Evolutionary conservation across 2,797 vertebrate species (phyloP), one percentile per base, ranked within the genome.

Genomic region (Chaenodraco wilsoni): DNA sequence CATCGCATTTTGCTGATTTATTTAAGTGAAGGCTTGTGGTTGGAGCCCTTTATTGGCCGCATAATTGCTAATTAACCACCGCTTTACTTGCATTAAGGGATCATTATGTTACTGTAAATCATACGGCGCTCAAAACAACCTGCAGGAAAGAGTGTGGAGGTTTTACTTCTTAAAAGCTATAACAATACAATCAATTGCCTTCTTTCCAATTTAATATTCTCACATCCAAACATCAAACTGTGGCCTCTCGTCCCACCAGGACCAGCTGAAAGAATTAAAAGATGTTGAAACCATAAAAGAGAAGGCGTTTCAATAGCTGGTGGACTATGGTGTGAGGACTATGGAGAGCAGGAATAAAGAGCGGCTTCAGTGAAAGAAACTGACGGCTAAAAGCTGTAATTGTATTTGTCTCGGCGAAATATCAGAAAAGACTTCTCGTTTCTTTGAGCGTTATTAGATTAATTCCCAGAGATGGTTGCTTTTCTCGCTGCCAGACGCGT

Each of bases 401-500:
- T 98, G 94, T 95, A 96, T 99, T 98, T 98, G 97, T 92, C 95
- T 95, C 96, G 95, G 95, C 94, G 95, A 95, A 96, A 96, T 96
- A 97, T 96, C 95, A 96, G 96, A 96, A 96, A 95, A 96, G 96
- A 95, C 96, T 96, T 96, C 95, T 97, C 95, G 95, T 96, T 96
- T 96, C 96, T 97, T 97, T 96, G 95, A 94, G 91, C 94, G 86
- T 98, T 95, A 99, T 99, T 99, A 96, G 96, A 99, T 99, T 98
- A 98, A 96, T 96, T 94, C 95, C 92, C 96, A 91, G 93, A 96
- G 95, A 96, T 95, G 95, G 93, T 91, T 88, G 94, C 95, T 96
- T 94, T 95, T 93, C 89, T 89, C 93, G 93, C 94, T 88, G 93
- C 95, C 96, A 97, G 97, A 96, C 97, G 96, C 97, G 97, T 99